Percentiles rank a stretch among this genome's conserved stretches.
Conservation (phyloP, 2,797 vertebrate species). For the Falco berigora region DNA sequence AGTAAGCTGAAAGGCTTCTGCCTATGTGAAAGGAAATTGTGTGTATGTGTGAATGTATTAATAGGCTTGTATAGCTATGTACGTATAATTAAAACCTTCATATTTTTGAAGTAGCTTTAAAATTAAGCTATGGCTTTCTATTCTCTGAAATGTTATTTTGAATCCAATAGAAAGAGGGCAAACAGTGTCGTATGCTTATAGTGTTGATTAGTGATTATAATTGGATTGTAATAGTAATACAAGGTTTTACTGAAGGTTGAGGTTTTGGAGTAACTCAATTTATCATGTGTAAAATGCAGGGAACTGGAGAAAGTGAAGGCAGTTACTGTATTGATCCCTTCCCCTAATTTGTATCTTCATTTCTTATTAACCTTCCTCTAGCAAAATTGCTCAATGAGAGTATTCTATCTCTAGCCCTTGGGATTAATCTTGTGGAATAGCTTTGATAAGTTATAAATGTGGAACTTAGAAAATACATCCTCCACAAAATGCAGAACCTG, state of each 20-base stretch:
- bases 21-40: background rate
- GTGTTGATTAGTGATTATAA: background rate
- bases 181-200: background rate
- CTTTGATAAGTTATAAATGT: background rate
- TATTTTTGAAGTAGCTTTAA: background rate
- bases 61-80: too few species aligned
- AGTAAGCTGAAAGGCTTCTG: background rate
- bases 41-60: background rate
- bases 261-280: background rate
- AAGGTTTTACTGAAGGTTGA: background rate
- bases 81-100: background rate
- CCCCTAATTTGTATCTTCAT: background rate
- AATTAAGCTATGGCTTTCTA: background rate
- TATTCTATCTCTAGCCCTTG: background rate
- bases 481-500: background rate
- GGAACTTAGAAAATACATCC: background rate
- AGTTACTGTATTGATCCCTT: background rate
- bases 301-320: background rate
- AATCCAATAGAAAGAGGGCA: background rate
- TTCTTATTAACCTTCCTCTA: background rate
- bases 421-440: background rate
- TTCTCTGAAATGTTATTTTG: background rate
- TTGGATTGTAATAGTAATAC: background rate
- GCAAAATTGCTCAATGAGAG: background rate
- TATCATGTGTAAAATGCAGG: background rate